Conservation (phyloP, 1,140 invertebrate genomes). For the Centruroides sculpturatus region DNA sequence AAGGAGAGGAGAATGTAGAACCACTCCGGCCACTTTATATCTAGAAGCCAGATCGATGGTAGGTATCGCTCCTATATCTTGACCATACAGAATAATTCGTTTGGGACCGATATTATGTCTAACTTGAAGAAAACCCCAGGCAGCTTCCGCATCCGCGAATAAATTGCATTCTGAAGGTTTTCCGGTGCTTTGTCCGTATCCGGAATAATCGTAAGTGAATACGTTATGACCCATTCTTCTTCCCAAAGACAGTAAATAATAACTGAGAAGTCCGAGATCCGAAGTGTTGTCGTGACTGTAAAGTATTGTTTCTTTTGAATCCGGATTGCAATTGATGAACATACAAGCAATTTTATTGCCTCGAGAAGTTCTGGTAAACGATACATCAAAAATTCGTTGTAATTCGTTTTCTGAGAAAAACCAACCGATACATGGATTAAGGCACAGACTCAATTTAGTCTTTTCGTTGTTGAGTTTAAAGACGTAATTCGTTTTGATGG, state of each 20-base stretch:
- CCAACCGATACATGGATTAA: conserved; percentile 93
- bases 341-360: conserved; percentile 94
- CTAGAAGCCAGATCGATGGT: conserved; percentile 86
- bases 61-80: conserved; percentile 92
- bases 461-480: conserved; percentile 36
- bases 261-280: conserved; percentile 95
- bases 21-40: conserved; percentile 94
- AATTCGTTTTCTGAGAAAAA: conserved; percentile 83
- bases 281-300: conserved; percentile 98
- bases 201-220: conserved; percentile 98
- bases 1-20: conserved; percentile 94
- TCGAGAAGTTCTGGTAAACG: conserved; percentile 51
- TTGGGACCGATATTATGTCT: conserved; percentile 86
- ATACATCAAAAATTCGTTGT: conserved; percentile 85
- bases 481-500: conserved; percentile 81
- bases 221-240: conserved; percentile 97
- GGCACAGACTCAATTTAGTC: conserved; percentile 29
- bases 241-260: conserved; percentile 95
- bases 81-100: conserved; percentile 97
- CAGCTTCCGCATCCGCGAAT: conserved; percentile 96
- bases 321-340: conserved; percentile 82
- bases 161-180: conserved; percentile 98
- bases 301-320: conserved; percentile 87
- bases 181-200: conserved; percentile 82
- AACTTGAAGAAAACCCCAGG: conserved; percentile 76